These are phyloP conservation scores for Brachyopa scutellaris DNA, from an alignment of 2,888 invertebrate species.

Conservation along the genomic window DNA sequence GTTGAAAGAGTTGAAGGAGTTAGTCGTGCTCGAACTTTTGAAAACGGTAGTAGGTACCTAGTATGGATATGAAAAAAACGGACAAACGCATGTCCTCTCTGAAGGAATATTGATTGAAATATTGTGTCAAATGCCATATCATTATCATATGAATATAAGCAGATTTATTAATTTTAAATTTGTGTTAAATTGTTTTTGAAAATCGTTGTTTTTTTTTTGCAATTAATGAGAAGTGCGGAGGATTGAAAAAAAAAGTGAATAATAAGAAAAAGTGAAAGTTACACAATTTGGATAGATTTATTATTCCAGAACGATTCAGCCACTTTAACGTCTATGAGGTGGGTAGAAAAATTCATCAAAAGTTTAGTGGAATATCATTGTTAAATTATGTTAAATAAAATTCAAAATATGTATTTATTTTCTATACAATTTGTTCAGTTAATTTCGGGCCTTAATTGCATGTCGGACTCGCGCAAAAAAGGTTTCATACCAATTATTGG, in stretches of 20 bases:
- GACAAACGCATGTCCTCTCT: not conserved
- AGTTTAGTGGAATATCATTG: no score
- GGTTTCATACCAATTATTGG: no score
- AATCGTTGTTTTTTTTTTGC: not conserved
- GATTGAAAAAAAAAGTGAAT: not conserved
- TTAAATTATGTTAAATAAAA: no score
- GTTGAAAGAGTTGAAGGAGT: conserved; percentile 23
- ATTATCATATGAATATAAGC: no score
- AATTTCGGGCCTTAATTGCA: no score
- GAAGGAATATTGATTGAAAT: not conserved
- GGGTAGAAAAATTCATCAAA: no score
- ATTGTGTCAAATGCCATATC: not conserved
- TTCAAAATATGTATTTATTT: no score
- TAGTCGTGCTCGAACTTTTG: conserved; percentile 4
- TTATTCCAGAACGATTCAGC: not conserved
- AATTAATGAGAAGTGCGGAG: not conserved
- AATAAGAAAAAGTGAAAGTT: not conserved
- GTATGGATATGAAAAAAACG: no score
- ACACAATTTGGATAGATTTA: not conserved
- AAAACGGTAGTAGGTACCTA: not conserved
- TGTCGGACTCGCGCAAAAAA: no score
- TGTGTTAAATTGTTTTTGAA: not conserved
- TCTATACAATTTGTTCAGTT: no score
- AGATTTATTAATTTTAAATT: no score
- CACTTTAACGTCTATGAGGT: not conserved